These are phyloP conservation scores for Synanceia verrucosa DNA, from an alignment of 2,797 vertebrate species.

Conservation along the genomic window DNA sequence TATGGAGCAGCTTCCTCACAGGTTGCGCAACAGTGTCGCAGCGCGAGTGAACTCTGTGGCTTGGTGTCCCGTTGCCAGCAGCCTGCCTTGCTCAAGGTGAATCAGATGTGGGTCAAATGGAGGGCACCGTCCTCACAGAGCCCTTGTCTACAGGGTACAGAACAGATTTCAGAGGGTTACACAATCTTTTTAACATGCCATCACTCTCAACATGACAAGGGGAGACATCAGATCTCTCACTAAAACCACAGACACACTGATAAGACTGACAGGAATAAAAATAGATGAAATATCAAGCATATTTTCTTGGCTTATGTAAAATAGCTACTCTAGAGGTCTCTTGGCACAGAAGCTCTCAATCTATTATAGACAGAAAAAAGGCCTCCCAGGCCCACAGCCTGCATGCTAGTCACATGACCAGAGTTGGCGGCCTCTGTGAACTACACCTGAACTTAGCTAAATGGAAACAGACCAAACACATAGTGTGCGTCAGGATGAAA, in stretches of 20 bases:
- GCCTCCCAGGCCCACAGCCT: constrained; percentile 56
- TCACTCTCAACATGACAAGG: constrained; percentile 53
- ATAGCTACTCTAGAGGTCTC: constrained; percentile 34
- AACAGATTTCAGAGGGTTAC: constrained; percentile 62
- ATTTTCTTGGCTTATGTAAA: constrained; percentile 46
- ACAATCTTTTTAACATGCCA: constrained; percentile 45
- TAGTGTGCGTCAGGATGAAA: constrained; percentile 81
- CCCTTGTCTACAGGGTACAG: constrained; percentile 58
- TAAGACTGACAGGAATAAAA: constrained; percentile 53
- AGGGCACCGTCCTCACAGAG: constrained; percentile 65
- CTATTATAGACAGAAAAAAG: constrained; percentile 55
- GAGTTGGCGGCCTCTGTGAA: constrained; percentile 72
- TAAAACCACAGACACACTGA: constrained; percentile 36
- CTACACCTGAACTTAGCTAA: constrained; percentile 81
- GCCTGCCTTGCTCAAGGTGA: constrained; percentile 77
- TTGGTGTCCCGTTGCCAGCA: constrained; percentile 52
- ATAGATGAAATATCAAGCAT: constrained; percentile 43
- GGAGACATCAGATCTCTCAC: constrained; percentile 58
- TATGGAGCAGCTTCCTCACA: constrained; percentile 66
- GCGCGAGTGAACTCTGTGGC: constrained; percentile 62
- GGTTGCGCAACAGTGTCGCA: constrained; percentile 74
- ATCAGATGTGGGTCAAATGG: constrained; percentile 74
- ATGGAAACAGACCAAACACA: constrained; percentile 81
- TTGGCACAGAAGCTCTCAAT: constrained; percentile 55
- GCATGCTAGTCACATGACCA: constrained; percentile 69